Base-by-base conservation (phyloP, 2,888 invertebrate species). In the Elgonia sp. region DNA sequence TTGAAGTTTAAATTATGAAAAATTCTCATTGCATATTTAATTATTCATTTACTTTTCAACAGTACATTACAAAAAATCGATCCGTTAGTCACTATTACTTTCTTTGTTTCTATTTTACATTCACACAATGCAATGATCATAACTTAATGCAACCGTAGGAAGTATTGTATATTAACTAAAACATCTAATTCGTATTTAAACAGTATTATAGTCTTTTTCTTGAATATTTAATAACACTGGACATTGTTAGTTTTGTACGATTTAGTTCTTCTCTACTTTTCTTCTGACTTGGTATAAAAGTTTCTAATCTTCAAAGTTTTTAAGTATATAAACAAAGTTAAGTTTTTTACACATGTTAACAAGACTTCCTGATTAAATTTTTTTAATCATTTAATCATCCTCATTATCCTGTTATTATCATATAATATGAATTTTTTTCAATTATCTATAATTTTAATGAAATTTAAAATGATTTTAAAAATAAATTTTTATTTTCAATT, bases 151-250 rank as follows among this genome's bases (percentile, higher is more conserved):
- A 14, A 55, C 55, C 3, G 2, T 18, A 16, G 16, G 46, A 75
- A 75, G 60, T 75, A 75, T 46, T 62, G 16, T 53, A 53, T n/a
- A 20, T 40, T 4, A 55, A 20, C 37, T 73, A 18, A 73, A 73
- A 29, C 53, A 39, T 70, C 29, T 55, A 40, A 73, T 73, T 57
- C 14, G 10, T 12, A n/a, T 73, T 16, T 57, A 73, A 73, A 73
- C 14, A 40, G 57, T 40, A 21, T n/a, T 57, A 57, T 57, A 73
- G 60, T 42, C 42, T 62, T 73, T 39, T 21, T n/a, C 46, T 21
- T 46, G 21, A 75, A 75, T 75, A 75, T 75, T 75, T 62, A 60
- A 75, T 60, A 75, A 42, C 21, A 12, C 62, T 57, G 16, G n/a
- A 18, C 18, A 40, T 39, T 53, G 70, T 70, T 57, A 57, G 72